Percentiles rank a stretch among this genome's conserved stretches.
Conservation (phyloP, 2,113 vertebrate genomes). For the Xenopus borealis region DNA sequence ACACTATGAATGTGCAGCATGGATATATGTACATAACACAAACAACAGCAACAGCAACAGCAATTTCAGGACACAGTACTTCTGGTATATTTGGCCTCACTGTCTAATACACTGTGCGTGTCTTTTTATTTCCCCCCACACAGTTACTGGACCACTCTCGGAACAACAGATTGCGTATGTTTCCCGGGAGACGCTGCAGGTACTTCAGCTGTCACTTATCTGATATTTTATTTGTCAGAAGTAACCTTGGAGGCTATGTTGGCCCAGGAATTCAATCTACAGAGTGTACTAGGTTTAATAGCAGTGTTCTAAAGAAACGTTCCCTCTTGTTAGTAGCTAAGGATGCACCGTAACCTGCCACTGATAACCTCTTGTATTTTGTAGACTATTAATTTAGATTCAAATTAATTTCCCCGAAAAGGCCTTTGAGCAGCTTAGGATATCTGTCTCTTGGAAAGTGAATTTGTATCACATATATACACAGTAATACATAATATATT, state of each 20-base stretch:
- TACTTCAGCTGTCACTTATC: conserved; percentile 49
- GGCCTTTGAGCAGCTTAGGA: no score
- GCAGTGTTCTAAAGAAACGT: conserved; percentile 14
- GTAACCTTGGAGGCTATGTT: conserved; percentile 28
- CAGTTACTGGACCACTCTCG: conserved; percentile 93
- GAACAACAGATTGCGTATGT: conserved; percentile 98
- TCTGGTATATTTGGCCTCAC: no score
- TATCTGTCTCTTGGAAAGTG: no score
- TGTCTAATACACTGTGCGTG: no score
- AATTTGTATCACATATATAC: no score
- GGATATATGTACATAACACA: no score
- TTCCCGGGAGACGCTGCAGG: conserved; percentile 96
- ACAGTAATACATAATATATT: no score
- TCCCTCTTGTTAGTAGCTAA: conserved; percentile 1
- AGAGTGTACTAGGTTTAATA: conserved; percentile 11
- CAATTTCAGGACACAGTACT: no score
- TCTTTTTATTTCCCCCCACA: conserved; percentile 45
- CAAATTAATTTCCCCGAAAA: background rate
- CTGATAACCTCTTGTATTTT: conserved; percentile 16
- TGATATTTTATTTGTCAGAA: conserved; percentile 24
- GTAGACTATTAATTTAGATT: conserved; percentile 6
- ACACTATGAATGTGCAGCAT: no score
- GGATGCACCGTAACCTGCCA: conserved; percentile 6
- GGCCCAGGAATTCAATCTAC: conserved; percentile 5
- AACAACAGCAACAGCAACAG: no score